Conservation (phyloP, 1,140 invertebrate genomes). For the Cheumatopsyche charites region DNA sequence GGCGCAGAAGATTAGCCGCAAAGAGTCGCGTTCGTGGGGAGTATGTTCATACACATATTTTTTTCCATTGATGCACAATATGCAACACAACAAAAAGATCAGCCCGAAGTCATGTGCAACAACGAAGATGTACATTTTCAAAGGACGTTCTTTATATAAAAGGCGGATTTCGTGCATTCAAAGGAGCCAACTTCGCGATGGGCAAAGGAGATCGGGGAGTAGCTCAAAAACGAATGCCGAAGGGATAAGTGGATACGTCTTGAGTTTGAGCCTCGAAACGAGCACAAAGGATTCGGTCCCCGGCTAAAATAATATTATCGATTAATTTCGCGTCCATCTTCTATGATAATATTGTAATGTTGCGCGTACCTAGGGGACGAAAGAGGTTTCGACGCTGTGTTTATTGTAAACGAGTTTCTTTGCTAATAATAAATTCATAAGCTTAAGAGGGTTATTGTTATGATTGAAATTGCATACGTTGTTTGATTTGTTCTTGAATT, state of each 20-base stretch:
- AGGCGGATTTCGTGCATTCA: constrained; percentile 1
- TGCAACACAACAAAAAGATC: too few species aligned
- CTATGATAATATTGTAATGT: too few species aligned
- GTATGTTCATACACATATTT: too few species aligned
- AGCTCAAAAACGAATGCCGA: neutral
- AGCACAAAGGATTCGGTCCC: constrained; percentile 30
- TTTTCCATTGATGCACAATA: too few species aligned
- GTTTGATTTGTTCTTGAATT: too few species aligned
- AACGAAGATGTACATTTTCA: neutral
- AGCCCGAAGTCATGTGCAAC: neutral
- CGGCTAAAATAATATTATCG: constrained; percentile 44
- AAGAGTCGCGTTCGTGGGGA: too few species aligned
- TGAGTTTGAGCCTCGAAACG: constrained; percentile 37
- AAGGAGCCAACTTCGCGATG: neutral
- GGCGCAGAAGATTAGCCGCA: too few species aligned
- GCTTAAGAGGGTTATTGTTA: too few species aligned
- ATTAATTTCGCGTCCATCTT: constrained; percentile 34
- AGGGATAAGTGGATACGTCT: constrained; percentile 40
- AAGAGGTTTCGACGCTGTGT: neutral
- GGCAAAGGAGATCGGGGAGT: constrained; percentile 14
- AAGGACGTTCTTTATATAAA: neutral
- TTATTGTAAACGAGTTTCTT: too few species aligned
- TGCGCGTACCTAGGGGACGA: neutral
- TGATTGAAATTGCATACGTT: too few species aligned
- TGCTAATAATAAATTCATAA: neutral